Conservation (phyloP, 2,888 invertebrate species). For the Anticlea derivata region DNA sequence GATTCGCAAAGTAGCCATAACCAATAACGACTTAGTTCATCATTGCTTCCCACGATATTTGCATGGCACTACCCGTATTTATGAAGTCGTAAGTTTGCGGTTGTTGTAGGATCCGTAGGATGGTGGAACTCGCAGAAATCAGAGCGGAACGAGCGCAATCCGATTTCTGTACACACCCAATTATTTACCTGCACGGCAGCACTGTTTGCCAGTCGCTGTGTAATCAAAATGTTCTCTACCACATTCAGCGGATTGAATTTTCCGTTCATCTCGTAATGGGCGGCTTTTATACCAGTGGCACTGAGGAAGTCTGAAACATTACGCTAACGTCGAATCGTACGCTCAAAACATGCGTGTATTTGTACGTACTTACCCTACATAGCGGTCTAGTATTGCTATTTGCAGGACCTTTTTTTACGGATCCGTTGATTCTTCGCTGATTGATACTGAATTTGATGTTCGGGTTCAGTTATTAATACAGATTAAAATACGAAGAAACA, state of each 20-base stretch:
- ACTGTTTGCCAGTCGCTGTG: constrained; percentile 48
- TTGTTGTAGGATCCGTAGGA: constrained; percentile 1
- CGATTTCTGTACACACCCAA: constrained; percentile 47
- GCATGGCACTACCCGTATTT: constrained; percentile 1
- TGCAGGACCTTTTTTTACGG: too few relatives aligned
- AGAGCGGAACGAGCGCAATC: constrained; percentile 42
- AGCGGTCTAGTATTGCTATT: too few relatives aligned
- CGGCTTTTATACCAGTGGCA: constrained; percentile 47
- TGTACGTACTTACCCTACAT: background rate
- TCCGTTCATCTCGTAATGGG: constrained; percentile 57
- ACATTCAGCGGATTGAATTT: constrained; percentile 56
- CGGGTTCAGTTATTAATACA: too few relatives aligned
- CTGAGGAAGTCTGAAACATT: constrained; percentile 12
- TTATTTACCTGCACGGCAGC: constrained; percentile 54
- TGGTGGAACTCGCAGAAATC: constrained; percentile 29
- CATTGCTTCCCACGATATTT: background rate
- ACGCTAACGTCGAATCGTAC: constrained; percentile 9
- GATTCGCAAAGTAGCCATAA: too few relatives aligned
- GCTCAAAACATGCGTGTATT: constrained; percentile 10
- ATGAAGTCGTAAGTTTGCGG: constrained; percentile 10
- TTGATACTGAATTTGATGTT: too few relatives aligned
- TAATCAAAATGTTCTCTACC: constrained; percentile 57
- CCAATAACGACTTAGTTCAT: background rate
- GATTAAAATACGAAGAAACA: too few relatives aligned
- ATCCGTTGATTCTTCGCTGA: too few relatives aligned